Conservation (phyloP, 2,888 invertebrate species). For the Microctonus brassicae region DNA sequence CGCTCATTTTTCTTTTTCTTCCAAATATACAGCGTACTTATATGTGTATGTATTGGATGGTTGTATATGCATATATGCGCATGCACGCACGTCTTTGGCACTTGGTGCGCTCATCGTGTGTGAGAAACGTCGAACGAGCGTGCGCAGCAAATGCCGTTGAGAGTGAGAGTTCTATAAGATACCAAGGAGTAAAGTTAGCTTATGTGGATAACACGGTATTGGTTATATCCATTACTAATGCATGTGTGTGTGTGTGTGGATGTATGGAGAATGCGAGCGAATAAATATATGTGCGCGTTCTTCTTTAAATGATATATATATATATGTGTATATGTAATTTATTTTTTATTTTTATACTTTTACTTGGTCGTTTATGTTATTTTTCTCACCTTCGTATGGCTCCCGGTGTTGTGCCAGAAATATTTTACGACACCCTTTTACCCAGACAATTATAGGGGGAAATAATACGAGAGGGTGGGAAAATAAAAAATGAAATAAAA, state of each 20-base stretch:
- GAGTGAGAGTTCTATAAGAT: constrained; percentile 42
- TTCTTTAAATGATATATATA: neutral
- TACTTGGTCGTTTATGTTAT: neutral
- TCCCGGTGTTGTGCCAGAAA: constrained; percentile 28
- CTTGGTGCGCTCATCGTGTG: constrained; percentile 15
- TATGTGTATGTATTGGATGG: neutral
- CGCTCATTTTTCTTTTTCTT: constrained; percentile 25
- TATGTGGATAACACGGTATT: neutral
- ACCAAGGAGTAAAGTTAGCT: constrained; percentile 1
- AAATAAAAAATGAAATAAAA: neutral
- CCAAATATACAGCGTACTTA: neutral
- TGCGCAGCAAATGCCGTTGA: constrained; percentile 30
- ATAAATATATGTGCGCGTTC: neutral
- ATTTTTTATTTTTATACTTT: constrained; percentile 14
- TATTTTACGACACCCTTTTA: constrained; percentile 41
- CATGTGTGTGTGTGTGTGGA: neutral
- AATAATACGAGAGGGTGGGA: neutral
- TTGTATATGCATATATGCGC: neutral
- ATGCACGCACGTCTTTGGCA: constrained; percentile 1
- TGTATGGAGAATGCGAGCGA: neutral
- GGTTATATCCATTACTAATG: neutral
- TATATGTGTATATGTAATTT: neutral
- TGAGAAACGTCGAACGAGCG: constrained; percentile 8
- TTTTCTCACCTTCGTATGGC: neutral
- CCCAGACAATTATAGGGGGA: neutral